These are phyloP conservation scores for Lynx canadensis DNA, from an alignment of 2,113 vertebrate species.

Conservation along the genomic window DNA sequence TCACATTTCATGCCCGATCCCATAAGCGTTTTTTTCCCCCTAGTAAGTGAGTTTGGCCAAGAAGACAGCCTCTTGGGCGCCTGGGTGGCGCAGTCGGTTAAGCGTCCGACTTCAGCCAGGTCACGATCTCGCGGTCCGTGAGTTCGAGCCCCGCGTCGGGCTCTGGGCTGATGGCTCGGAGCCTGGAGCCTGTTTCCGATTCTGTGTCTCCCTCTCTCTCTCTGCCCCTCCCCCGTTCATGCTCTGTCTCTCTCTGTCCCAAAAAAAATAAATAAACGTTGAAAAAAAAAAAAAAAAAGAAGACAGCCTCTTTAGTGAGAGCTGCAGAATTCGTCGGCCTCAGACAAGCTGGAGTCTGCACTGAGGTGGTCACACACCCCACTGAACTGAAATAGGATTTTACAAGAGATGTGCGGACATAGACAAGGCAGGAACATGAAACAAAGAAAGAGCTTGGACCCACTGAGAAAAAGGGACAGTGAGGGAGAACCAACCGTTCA, in stretches of 20 bases:
- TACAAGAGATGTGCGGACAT: background rate
- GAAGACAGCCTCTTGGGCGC: background rate
- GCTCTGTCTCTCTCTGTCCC: too few relatives aligned
- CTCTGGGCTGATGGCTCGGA: too few relatives aligned
- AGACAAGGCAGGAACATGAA: background rate
- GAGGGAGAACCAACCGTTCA: background rate
- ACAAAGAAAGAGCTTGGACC: background rate
- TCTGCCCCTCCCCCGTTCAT: too few relatives aligned
- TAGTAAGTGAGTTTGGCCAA: conserved; percentile 52
- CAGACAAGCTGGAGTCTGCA: background rate
- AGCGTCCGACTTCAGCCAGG: too few relatives aligned
- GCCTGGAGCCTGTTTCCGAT: too few relatives aligned
- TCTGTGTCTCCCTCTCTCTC: too few relatives aligned
- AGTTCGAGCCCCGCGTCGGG: too few relatives aligned
- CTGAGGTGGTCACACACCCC: background rate
- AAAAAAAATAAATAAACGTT: too few relatives aligned
- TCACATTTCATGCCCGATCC: conserved; percentile 48
- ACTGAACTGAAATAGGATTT: conserved; percentile 39
- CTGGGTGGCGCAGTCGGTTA: too few relatives aligned
- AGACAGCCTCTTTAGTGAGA: background rate
- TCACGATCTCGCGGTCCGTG: too few relatives aligned
- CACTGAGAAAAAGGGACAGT: background rate
- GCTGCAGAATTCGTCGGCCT: conserved; percentile 34
- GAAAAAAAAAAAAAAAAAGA: too few relatives aligned
- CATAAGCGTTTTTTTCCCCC: conserved; percentile 41